These are phyloP conservation scores for Drosophila kuntzei DNA, from an alignment of 2,888 invertebrate species.

Conservation along the genomic window DNA sequence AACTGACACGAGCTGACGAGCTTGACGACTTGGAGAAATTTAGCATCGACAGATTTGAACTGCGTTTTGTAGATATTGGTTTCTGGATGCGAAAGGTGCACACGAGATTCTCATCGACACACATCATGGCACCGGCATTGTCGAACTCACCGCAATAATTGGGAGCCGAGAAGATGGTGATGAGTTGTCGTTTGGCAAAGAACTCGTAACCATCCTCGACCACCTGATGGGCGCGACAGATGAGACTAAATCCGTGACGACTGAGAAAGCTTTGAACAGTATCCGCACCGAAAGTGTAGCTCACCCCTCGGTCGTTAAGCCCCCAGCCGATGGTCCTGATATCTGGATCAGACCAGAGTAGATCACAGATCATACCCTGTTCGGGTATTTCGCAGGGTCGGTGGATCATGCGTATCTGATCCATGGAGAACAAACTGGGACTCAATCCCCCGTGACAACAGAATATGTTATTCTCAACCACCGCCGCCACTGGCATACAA, in stretches of 20 bases:
- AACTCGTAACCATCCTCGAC: constrained; percentile 99
- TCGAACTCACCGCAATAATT: constrained; percentile 97
- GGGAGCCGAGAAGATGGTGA: constrained; percentile 95
- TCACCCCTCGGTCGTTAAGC: constrained; percentile 98
- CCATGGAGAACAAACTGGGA: constrained; percentile 96
- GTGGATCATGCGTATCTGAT: constrained; percentile 98
- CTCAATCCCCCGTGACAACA: constrained; percentile 93
- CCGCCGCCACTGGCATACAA: constrained; percentile 96
- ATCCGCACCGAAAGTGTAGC: constrained; percentile 99
- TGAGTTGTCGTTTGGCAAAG: constrained; percentile 97
- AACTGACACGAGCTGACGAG: background rate
- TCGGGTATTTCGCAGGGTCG: constrained; percentile 99
- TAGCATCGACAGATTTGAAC: background rate
- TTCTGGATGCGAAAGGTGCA: constrained; percentile 98
- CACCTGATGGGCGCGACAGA: constrained; percentile 89
- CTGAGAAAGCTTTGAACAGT: constrained; percentile 98
- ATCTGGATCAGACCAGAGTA: constrained; percentile 98
- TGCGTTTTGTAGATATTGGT: constrained; percentile 92
- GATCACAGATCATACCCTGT: constrained; percentile 97
- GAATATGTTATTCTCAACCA: constrained; percentile 90
- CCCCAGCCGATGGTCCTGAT: constrained; percentile 99
- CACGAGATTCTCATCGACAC: constrained; percentile 98
- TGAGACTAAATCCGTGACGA: constrained; percentile 98
- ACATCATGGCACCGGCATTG: constrained; percentile 95
- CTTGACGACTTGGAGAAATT: constrained; percentile 1